A percentile compares a stretch with the other conserved stretches of the same genome.
phyloP scores from a whole-genome alignment of 2,888 invertebrate species.

The Drosophila vallismaia region DNA sequence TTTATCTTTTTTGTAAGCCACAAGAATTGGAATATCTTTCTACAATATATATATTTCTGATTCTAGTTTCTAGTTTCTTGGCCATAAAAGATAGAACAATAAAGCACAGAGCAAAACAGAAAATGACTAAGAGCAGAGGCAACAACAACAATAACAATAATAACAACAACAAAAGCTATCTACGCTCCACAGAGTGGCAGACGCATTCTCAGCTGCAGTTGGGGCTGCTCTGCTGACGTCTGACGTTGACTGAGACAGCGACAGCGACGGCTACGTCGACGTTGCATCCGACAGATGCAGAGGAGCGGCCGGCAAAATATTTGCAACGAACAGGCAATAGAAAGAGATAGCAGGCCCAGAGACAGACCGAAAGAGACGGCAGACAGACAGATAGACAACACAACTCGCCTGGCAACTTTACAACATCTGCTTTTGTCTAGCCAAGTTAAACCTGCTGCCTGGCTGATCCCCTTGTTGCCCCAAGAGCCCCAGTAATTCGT shows the following conservation, averaged over 20 bases:
- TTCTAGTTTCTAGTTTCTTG: constrained; percentile 9
- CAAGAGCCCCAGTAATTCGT: constrained; percentile 17
- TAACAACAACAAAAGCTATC: constrained; percentile 33
- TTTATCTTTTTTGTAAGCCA: background rate
- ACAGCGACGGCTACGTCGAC: constrained; percentile 1
- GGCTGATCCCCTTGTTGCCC: constrained; percentile 1
- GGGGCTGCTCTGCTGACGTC: constrained; percentile 13
- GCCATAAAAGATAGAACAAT: constrained; percentile 19
- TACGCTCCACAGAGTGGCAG: constrained; percentile 53
- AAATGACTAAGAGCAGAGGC: constrained; percentile 43
- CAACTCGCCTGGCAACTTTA: constrained; percentile 36
- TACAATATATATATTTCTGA: background rate
- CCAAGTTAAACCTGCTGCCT: constrained; percentile 45
- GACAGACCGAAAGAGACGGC: constrained; percentile 20
- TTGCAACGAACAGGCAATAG: constrained; percentile 53
- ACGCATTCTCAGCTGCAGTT: constrained; percentile 33
- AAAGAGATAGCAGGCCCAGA: constrained; percentile 30
- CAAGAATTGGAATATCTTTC: constrained; percentile 5
- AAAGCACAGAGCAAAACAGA: constrained; percentile 41
- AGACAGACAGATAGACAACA: constrained; percentile 29
- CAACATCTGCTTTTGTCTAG: constrained; percentile 47
- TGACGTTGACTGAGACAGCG: background rate
- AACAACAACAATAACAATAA: background rate
- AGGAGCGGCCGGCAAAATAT: constrained; percentile 45
- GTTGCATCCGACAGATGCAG: constrained; percentile 7